Evolutionary conservation across 1,140 invertebrate species (phyloP).

Genomic region (Lordiphosa stackelbergi): DNA sequence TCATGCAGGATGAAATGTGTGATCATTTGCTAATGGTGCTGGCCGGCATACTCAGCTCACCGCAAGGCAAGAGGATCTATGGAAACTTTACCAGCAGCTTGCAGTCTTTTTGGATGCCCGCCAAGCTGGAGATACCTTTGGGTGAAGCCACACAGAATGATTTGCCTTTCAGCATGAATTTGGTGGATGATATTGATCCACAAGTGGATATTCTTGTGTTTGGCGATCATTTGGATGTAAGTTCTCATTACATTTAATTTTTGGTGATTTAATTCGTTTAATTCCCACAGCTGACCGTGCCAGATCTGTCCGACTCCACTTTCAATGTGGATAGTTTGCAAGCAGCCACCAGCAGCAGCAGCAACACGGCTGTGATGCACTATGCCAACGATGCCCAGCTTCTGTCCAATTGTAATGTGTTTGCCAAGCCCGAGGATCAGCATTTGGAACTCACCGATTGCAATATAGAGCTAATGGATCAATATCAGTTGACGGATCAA

Average conservation of each 20-base stretch:
- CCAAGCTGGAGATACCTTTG: constrained; percentile 51
- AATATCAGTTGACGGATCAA: constrained; percentile 68
- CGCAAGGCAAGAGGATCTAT: constrained; percentile 56
- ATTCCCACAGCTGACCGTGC: constrained; percentile 32
- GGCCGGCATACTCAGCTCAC: constrained; percentile 63
- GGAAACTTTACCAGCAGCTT: constrained; percentile 57
- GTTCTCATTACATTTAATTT: not conserved
- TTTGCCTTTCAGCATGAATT: constrained; percentile 40
- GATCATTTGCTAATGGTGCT: constrained; percentile 67
- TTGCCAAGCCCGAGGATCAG: constrained; percentile 35
- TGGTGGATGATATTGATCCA: constrained; percentile 40
- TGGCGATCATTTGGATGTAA: constrained; percentile 62
- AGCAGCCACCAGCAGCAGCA: constrained; percentile 21
- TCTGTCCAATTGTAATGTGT: constrained; percentile 55
- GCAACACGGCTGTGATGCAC: constrained; percentile 28
- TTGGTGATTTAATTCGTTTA: not conserved
- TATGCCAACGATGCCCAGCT: constrained; percentile 63
- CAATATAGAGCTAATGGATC: constrained; percentile 73
- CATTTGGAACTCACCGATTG: constrained; percentile 63
- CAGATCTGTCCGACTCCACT: constrained; percentile 42
- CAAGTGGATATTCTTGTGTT: constrained; percentile 67
- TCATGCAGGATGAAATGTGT: constrained; percentile 75
- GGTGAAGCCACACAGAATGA: constrained; percentile 42
- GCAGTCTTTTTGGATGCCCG: constrained; percentile 67
- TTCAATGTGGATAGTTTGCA: constrained; percentile 53